Percentiles rank a stretch among this genome's conserved stretches.
These are phyloP conservation scores for Centropus unirufus DNA, from an alignment of 2,113 vertebrate species.

Conservation along the genomic window DNA sequence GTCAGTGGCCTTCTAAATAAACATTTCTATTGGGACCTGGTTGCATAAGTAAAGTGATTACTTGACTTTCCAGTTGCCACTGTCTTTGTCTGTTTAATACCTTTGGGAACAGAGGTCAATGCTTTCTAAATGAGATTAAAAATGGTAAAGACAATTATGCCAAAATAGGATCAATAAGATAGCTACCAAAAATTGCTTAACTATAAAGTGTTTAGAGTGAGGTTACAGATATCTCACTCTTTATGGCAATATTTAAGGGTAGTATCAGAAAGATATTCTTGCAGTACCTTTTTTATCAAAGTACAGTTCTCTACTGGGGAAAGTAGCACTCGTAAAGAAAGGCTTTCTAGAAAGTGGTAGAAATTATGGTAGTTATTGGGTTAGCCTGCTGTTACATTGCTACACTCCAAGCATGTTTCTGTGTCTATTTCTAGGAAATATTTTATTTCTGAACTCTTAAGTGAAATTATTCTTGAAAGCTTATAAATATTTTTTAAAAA, in stretches of 20 bases:
- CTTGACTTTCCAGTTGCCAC: not conserved
- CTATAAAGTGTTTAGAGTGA: not conserved
- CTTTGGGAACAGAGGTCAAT: not conserved
- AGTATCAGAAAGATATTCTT: not conserved
- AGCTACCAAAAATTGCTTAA: not conserved
- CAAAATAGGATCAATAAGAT: not conserved
- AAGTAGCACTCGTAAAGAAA: not conserved
- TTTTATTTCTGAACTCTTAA: not conserved
- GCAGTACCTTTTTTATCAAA: not conserved
- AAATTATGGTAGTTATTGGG: not conserved
- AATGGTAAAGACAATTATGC: not conserved
- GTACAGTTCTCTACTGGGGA: not conserved
- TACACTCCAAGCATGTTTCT: not conserved
- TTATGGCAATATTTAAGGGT: not conserved
- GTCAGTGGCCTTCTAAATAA: constrained; percentile 12
- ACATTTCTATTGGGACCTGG: not conserved
- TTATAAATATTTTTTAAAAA: not conserved
- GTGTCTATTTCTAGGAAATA: not conserved
- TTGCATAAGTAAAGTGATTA: not conserved
- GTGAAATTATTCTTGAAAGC: not conserved
- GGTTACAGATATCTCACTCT: not conserved
- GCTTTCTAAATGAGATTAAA: not conserved
- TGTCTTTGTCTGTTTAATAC: not conserved
- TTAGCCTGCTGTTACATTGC: not conserved
- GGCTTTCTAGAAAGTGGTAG: not conserved